Percentiles rank a stretch among this genome's conserved stretches.
phyloP scores from a whole-genome alignment of 2,888 invertebrate species.

The Dorcus parallelipipedus region DNA sequence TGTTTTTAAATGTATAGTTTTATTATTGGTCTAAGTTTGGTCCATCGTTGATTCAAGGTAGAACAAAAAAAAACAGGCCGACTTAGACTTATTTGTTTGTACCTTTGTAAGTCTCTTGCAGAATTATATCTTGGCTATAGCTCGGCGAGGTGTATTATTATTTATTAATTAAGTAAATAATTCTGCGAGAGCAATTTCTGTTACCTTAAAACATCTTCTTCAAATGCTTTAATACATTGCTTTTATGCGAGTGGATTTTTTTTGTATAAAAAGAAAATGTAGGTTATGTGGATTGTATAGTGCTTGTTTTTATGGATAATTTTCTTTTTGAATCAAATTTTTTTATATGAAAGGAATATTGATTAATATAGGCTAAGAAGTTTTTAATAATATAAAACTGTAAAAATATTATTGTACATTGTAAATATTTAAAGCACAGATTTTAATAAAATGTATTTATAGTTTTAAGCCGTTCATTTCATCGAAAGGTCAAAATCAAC shows the following conservation, averaged over 20 bases:
- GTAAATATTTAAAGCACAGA: slow-evolving; percentile 47
- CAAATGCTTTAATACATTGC: not conserved
- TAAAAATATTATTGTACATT: slow-evolving; percentile 47
- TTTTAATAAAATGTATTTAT: slow-evolving; percentile 46
- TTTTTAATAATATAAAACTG: slow-evolving; percentile 35
- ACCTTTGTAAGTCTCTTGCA: too few species aligned
- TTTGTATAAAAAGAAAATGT: not conserved
- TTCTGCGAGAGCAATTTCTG: not conserved
- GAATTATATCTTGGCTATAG: too few species aligned
- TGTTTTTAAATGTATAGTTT: too few species aligned
- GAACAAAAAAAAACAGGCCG: too few species aligned
- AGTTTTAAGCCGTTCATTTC: slow-evolving; percentile 29
- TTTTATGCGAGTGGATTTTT: not conserved
- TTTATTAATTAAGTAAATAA: too few species aligned
- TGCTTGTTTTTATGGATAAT: not conserved
- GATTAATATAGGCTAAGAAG: slow-evolving; percentile 13
- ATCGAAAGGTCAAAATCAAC: too few species aligned
- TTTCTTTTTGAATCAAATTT: not conserved
- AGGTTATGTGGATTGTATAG: too few species aligned
- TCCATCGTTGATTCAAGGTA: too few species aligned
- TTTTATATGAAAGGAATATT: not conserved
- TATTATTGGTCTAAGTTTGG: too few species aligned
- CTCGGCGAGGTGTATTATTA: too few species aligned
- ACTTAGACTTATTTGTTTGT: too few species aligned
- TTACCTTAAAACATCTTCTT: not conserved